phyloP scores from a whole-genome alignment of 1,140 invertebrate genomes.

The Drosophila setifemur region DNA sequence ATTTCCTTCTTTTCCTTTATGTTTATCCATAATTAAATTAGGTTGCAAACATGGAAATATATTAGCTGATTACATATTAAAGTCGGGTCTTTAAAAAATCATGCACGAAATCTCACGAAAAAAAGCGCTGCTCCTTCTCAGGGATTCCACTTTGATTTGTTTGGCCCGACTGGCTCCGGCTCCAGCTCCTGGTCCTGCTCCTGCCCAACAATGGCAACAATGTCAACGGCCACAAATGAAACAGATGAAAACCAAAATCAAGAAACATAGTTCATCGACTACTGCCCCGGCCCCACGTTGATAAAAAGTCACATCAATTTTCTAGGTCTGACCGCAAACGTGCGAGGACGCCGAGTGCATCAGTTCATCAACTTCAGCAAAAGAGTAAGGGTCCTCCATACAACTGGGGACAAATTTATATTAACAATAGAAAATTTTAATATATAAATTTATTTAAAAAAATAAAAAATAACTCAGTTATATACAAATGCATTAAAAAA shows the following conservation, averaged over 20 bases:
- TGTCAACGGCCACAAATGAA: constrained; percentile 39
- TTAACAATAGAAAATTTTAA: too few relatives aligned
- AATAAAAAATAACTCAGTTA: too few relatives aligned
- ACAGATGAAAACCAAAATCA: constrained; percentile 57
- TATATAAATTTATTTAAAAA: not conserved
- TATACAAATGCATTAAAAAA: not conserved
- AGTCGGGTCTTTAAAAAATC: too few relatives aligned
- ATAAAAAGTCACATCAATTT: constrained; percentile 75
- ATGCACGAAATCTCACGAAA: too few relatives aligned
- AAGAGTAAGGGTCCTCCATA: not conserved
- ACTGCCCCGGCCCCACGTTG: constrained; percentile 13
- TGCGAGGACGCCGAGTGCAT: constrained; percentile 54
- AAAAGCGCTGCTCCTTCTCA: too few relatives aligned
- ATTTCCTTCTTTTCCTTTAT: not conserved
- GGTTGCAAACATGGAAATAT: not conserved
- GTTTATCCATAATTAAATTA: constrained; percentile 15
- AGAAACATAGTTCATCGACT: constrained; percentile 62
- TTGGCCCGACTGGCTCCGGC: not conserved
- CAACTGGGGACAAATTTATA: not conserved
- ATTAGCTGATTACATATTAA: constrained; percentile 20
- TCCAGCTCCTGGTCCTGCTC: too few relatives aligned
- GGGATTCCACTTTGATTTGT: not conserved
- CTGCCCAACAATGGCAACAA: constrained; percentile 17
- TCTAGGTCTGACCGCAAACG: constrained; percentile 66
- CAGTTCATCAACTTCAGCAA: constrained; percentile 17